Evolutionary conservation across 2,797 vertebrate species (phyloP), one percentile per base, ranked within the genome.

Genomic region (Amphiprion clarkii): DNA sequence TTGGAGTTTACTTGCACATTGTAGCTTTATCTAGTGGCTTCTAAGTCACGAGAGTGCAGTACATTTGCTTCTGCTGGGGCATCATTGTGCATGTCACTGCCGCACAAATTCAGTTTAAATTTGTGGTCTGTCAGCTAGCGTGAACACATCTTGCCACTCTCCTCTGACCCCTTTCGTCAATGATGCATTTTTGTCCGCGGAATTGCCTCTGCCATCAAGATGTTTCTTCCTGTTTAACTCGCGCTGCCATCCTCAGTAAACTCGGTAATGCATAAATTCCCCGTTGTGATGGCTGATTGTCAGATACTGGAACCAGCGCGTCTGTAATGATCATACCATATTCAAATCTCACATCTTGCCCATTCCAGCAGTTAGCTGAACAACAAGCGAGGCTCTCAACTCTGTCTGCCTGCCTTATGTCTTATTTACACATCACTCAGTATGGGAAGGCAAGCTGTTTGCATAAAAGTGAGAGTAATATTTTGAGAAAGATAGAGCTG

Each of bases 351-450:
- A 31, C 6, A 12, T 65, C 67, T 71, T 29, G 23, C 36, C 71
- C 56, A 17, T 82, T 83, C 16, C 39, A 62, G 66, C 80, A 74
- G 82, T 84, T 80, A 81, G 55, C 12, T 25, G 70, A 78, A 82
- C 67, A 76, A 66, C 42, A 74, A 46, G 68, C 6, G 61, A 74
- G 71, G 71, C 48, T 78, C 52, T 85, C 56, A 60, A 53, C 64
- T 71, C 49, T 58, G 76, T 56, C 74, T 73, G 61, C 46, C 33
- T 55, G 33, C 81, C 48, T 89, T 71, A 80, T 81, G 68, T 87
- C 71, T 86, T 81, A 79, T 85, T 86, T 71, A 81, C 71, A 81
- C 58, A 79, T 84, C 59, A 64, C 52, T 71, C 72, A 51, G 74
- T 72, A 31, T 40, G 46, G 33, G 61, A 67, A 80, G 42, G 54